Evolutionary conservation across 2,113 vertebrate genomes (phyloP).

Genomic region (Glaucidium brasilianum): DNA sequence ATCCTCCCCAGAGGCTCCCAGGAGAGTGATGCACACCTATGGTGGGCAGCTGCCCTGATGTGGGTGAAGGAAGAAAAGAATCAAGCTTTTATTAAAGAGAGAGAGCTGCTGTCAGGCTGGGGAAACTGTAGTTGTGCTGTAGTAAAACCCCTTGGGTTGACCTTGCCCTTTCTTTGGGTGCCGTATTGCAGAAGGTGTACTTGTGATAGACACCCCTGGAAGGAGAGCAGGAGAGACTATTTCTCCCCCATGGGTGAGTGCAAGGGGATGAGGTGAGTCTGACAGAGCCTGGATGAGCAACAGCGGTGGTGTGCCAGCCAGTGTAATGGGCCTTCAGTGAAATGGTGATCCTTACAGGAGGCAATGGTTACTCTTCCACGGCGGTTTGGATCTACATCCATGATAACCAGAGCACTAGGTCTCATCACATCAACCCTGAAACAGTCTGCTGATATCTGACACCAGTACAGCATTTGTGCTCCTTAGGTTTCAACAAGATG

Average conservation of each 20-base stretch:
- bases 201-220: background rate
- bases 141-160: background rate
- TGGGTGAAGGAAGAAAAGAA: background rate
- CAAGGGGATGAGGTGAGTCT: background rate
- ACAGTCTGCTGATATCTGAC: background rate
- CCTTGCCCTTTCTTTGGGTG: accelerated
- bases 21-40: background rate
- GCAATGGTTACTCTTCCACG: background rate
- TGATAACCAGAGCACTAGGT: background rate
- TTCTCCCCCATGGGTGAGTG: accelerated
- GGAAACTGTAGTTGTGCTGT: background rate
- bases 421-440: background rate
- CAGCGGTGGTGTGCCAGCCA: background rate
- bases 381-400: background rate
- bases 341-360: background rate
- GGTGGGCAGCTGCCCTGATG: background rate
- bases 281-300: background rate
- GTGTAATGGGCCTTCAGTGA: accelerated
- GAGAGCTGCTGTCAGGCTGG: background rate
- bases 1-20: background rate
- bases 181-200: background rate
- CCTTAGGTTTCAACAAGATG: background rate
- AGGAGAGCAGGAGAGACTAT: background rate
- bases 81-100: background rate
- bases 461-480: background rate